Base-by-base conservation (phyloP, 1,140 invertebrate genomes). In the Dendroctonus valens region DNA sequence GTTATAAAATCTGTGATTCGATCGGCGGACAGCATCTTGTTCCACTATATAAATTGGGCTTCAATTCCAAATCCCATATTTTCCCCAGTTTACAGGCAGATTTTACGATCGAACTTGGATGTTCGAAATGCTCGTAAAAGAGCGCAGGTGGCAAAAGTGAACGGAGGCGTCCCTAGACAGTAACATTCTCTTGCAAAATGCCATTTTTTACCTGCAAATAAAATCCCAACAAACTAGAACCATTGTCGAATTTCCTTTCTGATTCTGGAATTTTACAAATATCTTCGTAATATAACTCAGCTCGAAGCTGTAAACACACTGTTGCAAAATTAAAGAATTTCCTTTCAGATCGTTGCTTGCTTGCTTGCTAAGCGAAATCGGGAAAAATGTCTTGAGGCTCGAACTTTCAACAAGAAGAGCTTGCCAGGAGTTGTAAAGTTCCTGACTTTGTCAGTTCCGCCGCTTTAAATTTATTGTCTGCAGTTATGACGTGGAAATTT, bases 21-120 rank as follows among this genome's bases (percentile, higher is more conserved):
- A 46, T 46, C 11, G 15, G 44, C 41, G 9, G 54, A 57, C 54
- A 57, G 44, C 54, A 57, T 57, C 54, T 14, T 41, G 54, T 57
- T 42, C 41, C 14, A 14, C 26, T n/a, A 49, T 41, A 59, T 59
- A 59, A 59, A 59, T 59, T 39, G 42, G 39, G 7, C n/a, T 59
- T 49, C 42, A 12, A 26, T 37, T 59, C 6, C 7, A n/a, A 46
- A 59, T 37, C 15, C 49, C 58, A 37, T 46, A 49, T 37, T 49
- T 59, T 54, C 52, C 40, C 58, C 40, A 59, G 42, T 59, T 59
- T 59, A 48, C 42, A 59, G 12, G 58, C 58, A 49, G 37, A 59
- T 59, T 59, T 59, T 48, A 59, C 46, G 58, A 59, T 46, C 41
- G 37, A 49, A 49, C 7, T 48, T 15, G 58, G 37, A 37, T 11